phyloP scores from a whole-genome alignment of 2,888 invertebrate species.

The Coecobrya sp. region DNA sequence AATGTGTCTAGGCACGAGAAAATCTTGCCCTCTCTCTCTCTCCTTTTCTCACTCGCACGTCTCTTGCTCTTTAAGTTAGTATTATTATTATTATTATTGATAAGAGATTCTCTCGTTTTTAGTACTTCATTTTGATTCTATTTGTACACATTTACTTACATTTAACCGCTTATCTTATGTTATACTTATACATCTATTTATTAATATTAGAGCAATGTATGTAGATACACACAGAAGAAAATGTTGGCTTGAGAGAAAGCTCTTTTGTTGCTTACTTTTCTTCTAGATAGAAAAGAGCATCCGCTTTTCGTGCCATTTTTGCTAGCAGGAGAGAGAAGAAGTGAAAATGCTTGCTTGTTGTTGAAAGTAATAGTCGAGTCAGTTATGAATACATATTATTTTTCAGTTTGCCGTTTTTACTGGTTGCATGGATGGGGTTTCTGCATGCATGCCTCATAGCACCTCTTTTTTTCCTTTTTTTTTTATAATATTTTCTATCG shows the following conservation, averaged over 20 bases:
- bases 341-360: slow-evolving; percentile 4
- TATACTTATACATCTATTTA: too few species aligned
- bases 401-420: slow-evolving; percentile 54
- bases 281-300: slow-evolving; percentile 53
- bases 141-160: slow-evolving; percentile 35
- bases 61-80: not conserved
- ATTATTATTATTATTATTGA: slow-evolving; percentile 26
- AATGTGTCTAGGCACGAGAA: slow-evolving; percentile 43
- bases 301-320: slow-evolving; percentile 50
- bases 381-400: slow-evolving; percentile 44
- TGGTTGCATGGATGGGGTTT: too few species aligned
- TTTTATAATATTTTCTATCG: not conserved
- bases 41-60: slow-evolving; percentile 1
- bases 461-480: slow-evolving; percentile 37
- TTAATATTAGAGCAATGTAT: too few species aligned
- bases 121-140: slow-evolving; percentile 3
- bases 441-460: slow-evolving; percentile 50
- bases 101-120: slow-evolving; percentile 38
- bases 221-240: not conserved
- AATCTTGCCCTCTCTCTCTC: slow-evolving; percentile 36
- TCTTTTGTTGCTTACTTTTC: slow-evolving; percentile 49
- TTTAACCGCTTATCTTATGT: not conserved
- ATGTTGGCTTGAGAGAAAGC: not conserved
- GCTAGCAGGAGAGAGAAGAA: too few species aligned
- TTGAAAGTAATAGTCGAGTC: slow-evolving; percentile 23